Evolutionary conservation across 2,888 invertebrate species (phyloP), one percentile per base, ranked within the genome.

Genomic region (Aleiodes leptofemur): DNA sequence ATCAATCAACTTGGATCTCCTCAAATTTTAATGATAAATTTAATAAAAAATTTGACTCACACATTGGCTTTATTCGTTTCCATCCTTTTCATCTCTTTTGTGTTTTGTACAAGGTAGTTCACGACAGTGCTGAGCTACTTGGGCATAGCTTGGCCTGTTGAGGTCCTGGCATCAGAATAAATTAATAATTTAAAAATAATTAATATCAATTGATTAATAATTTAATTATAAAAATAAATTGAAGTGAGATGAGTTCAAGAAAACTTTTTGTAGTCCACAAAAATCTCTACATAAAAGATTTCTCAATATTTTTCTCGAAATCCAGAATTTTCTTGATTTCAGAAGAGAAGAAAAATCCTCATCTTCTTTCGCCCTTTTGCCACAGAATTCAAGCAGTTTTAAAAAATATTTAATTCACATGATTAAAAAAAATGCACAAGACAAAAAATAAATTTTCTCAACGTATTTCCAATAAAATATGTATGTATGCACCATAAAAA

Each of bases 41-140:
- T 7, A 77, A 69, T 76, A 38, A 31, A 50, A 23, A 29, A 77
- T 79, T 82, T 43, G 43, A 85, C 84, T 86, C 82, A 84, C 86
- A 84, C 83, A 82, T 82, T 78, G 81, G 82, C 80, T 81, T 68
- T 88, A 89, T 81, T 86, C 86, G 82, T 85, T 88, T 83, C 86
- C 87, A 82, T 88, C 88, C 80, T 85, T 88, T 80, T 88, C 88
- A 76, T 87, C 87, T 76, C 82, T 83, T 87, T 88, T 89, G 84
- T 88, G 89, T 86, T 89, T 89, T 85, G 88, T 86, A 87, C 89
- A 89, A 83, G 86, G 86, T 85, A 86, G 82, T 82, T 89, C 89
- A 77, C 89, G 89, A 86, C 87, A 87, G 79, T 89, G 89, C 81
- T 89, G 89, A 82, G 89, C 89, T 87, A 89, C 89, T 88, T 89